Evolutionary conservation across 2,888 invertebrate species (phyloP), one percentile per base, ranked within the genome.

Genomic region (Clitarchus hookeri): DNA sequence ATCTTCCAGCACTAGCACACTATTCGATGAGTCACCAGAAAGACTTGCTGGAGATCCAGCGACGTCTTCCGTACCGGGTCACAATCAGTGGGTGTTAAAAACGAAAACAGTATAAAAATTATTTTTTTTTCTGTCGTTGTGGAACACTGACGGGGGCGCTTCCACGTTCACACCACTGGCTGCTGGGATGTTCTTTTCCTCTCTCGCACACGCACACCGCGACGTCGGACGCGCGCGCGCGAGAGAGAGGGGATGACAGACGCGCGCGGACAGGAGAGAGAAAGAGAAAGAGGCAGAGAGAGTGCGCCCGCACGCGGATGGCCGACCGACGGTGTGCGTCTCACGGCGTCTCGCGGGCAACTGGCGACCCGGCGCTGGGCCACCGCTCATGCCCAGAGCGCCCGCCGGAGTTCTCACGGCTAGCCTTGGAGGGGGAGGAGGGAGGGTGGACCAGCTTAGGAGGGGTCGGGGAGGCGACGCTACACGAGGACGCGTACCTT

Each of bases 311-410:
- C 0, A 13, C 23, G 11, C 48, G 48, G 11, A 13, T 16, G 48
- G 48, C 16, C 65, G 65, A 8, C 0, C 65, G 23, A 65, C 65
- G 48, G 16, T 48, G 65, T n/a, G 65, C 65, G 65, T 65, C 19
- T 65, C 65, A 65, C 65, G 65, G 65, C n/a, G n/a, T 65, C 65
- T 65, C 65, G 65, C 65, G 65, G 65, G 65, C 65, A n/a, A 65
- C 65, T 65, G 65, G 48, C 48, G 48, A 23, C 23, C 65, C 19
- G 65, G 65, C 65, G 48, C 65, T 19, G 65, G 65, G n/a, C 65
- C n/a, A 65, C 23, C 65, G 65, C 65, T 65, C 65, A 65, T 65
- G 65, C 65, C 65, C 65, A 65, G 65, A 12, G n/a, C 65, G 65
- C 16, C 65, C 19, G 65, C 8, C 23, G 65, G 23, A n/a, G 8